Base-by-base conservation (phyloP, 2,113 vertebrate genomes). In the Bubalus kerabau region DNA sequence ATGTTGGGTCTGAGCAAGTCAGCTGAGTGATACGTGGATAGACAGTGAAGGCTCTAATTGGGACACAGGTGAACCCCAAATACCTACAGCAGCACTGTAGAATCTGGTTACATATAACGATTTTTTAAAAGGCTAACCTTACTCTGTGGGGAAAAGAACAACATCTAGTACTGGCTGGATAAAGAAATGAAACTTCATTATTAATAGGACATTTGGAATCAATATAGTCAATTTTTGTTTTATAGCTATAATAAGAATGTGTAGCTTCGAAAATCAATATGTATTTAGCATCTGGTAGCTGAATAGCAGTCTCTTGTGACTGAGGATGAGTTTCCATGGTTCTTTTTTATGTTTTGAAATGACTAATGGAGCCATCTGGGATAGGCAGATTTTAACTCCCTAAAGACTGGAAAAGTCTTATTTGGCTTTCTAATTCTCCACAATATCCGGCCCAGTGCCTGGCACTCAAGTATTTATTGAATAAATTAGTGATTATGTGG, bases 271-370 rank as follows among this genome's bases (percentile, higher is more conserved):
- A 97, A 96, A 85, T 94, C 76, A 96, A 19, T 67, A 52, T 52
- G 17, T 81, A 52, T 52, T 94, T 88, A 87, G 91, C 36, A 48
- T 93, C 60, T 57, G 74, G 62, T 91, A 21, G 56, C 83, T 92
- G 50, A 92, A 78, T 84, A 92, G 67, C 57, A 91, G 74, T 67
- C 56, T 87, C 32, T 82, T 94, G 26, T 74, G 60, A 80, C 81
- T 82, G 67, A 90, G 74, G 62, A 94, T 97, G 36, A 71, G 90
- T 97, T 92, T 94, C 36, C 43, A 17, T 94, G 46, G 50, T 87
- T 96, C 56, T 23, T 91, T 97, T 96, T 84, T 92, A 40, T 97
- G 46, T 94, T 94, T 86, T 94, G 64, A 96, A 96, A 85, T 95
- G 76, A 94, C 95, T 95, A 88, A 92, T 90, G 46, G 89, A 64